phyloP scores from a whole-genome alignment of 2,888 invertebrate genomes.

The Tetragonisca angustula region DNA sequence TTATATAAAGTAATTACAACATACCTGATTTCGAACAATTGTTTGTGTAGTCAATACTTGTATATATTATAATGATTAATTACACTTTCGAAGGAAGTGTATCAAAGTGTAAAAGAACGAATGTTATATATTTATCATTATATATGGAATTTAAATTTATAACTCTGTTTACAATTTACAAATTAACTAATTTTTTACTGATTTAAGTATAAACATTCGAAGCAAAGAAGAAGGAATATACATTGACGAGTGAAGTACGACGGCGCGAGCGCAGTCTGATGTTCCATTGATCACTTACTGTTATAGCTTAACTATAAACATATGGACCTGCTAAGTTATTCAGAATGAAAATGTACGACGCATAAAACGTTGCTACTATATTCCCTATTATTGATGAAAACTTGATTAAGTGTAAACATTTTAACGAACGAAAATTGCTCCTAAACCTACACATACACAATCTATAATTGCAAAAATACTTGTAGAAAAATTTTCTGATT shows the following conservation, averaged over 20 bases:
- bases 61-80: constrained; percentile 51
- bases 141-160: not conserved
- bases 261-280: constrained; percentile 67
- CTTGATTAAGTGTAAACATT: not conserved
- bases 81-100: constrained; percentile 12
- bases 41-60: constrained; percentile 45
- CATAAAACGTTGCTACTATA: constrained; percentile 12
- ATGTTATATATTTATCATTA: constrained; percentile 43
- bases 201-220: constrained; percentile 55
- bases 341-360: constrained; percentile 40
- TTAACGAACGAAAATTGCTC: constrained; percentile 6
- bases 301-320: constrained; percentile 66
- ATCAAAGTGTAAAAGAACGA: constrained; percentile 25
- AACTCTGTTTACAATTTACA: constrained; percentile 7
- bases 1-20: constrained; percentile 46
- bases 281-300: constrained; percentile 67
- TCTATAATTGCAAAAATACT: not conserved
- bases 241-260: constrained; percentile 43
- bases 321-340: constrained; percentile 58
- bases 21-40: constrained; percentile 49
- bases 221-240: constrained; percentile 31
- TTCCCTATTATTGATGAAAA: constrained; percentile 9
- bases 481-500: not conserved
- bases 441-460: not conserved
- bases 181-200: constrained; percentile 28